Evolutionary conservation across 2,797 vertebrate species (phyloP).

Genomic region (Monodelphis domestica): DNA sequence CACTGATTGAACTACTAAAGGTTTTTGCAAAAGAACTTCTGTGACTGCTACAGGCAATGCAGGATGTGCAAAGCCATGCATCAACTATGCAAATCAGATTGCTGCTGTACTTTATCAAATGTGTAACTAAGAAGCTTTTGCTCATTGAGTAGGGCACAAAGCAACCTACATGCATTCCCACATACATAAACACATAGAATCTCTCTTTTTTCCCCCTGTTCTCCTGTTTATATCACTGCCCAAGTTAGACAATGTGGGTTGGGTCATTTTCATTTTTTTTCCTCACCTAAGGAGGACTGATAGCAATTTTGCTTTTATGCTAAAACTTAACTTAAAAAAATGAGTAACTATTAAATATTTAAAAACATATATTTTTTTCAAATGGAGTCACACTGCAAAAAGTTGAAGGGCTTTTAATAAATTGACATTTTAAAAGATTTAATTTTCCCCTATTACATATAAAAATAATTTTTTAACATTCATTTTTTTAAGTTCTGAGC

Average conservation of each 20-base stretch:
- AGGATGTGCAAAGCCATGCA: not conserved
- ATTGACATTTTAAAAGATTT: too few relatives aligned
- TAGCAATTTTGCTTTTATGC: slow-evolving; percentile 74
- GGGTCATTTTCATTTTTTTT: slow-evolving; percentile 55
- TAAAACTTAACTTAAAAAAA: slow-evolving; percentile 72
- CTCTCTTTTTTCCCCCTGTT: not conserved
- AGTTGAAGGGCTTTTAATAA: too few relatives aligned
- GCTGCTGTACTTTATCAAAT: not conserved
- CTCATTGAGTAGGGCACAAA: not conserved
- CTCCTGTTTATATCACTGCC: not conserved
- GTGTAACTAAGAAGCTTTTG: not conserved
- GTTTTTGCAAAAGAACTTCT: slow-evolving; percentile 24
- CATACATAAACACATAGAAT: not conserved
- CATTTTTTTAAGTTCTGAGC: too few relatives aligned
- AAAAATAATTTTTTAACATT: too few relatives aligned
- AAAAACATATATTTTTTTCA: too few relatives aligned
- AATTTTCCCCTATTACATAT: too few relatives aligned
- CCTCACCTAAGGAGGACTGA: slow-evolving; percentile 66
- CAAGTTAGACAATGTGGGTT: slow-evolving; percentile 37
- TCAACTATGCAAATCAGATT: slow-evolving; percentile 45
- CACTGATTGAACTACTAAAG: not conserved
- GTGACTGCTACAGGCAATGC: not conserved
- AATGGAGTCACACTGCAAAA: too few relatives aligned
- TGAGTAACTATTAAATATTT: slow-evolving; percentile 78
- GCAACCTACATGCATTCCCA: not conserved